These are phyloP conservation scores for Podarcis muralis DNA, from an alignment of 2,113 vertebrate species.

Conservation along the genomic window DNA sequence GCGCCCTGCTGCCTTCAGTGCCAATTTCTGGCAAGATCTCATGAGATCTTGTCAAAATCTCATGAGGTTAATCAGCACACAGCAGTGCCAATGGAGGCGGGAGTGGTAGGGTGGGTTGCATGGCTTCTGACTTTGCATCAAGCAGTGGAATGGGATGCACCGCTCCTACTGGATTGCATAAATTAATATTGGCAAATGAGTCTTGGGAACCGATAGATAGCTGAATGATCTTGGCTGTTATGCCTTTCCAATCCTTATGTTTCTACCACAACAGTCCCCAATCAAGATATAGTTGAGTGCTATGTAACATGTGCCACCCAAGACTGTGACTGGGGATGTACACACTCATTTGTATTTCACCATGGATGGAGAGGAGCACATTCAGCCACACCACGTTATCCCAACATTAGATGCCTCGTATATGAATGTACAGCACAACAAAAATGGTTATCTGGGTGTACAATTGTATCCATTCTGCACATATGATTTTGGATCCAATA, in stretches of 20 bases:
- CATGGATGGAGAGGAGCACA: neutral
- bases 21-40: too few species aligned
- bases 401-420: neutral
- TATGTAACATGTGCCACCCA: neutral
- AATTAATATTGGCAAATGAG: neutral
- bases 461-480: neutral
- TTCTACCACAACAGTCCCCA: neutral
- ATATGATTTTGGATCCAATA: neutral
- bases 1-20: too few species aligned
- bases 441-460: neutral
- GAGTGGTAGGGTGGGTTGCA: too few species aligned
- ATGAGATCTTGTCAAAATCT: too few species aligned
- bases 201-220: neutral
- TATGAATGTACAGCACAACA: neutral
- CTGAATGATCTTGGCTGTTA: neutral
- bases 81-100: too few species aligned
- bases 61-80: too few species aligned
- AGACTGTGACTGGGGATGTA: neutral
- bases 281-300: neutral
- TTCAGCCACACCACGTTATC: too few species aligned
- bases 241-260: neutral
- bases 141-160: too few species aligned
- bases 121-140: too few species aligned
- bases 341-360: neutral
- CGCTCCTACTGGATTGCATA: neutral